Evolutionary conservation across 2,113 vertebrate genomes (phyloP), one percentile per base, ranked within the genome.

Genomic region (Drymodes brunneopygia): DNA sequence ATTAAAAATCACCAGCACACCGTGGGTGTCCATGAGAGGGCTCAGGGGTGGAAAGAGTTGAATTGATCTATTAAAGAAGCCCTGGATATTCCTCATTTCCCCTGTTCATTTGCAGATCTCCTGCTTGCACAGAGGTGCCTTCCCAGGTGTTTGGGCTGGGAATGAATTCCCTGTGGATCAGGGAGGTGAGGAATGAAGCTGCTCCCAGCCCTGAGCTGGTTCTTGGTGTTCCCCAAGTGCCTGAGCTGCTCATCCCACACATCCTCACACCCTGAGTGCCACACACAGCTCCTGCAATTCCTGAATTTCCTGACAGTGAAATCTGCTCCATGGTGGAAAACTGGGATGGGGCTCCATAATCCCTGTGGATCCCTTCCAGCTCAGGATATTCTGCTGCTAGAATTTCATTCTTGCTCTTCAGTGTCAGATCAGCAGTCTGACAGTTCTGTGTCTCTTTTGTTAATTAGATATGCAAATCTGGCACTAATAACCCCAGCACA

Each of bases 401-500:
- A 5, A 40, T 74, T 78, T 79, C 29, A 18, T 66, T 73, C 36
- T 54, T 29, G 23, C 47, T 75, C 70, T 62, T 44, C 15, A 9
- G 0, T 48, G 40, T 60, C 48, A 36, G 15, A 13, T 38, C 64
- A 84, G 48, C 51, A 75, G 40, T 74, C 61, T 64, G 61, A 51
- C 8, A 29, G 44, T 72, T 86, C 45, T 9, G 3, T 84, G 61
- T 58, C 40, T 75, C 33, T 1, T 19, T 80, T 44, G 11, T 62
- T 89, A 79, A 80, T 96, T 79, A 51, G 29, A 16, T 40, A 69
- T 75, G 61, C 38, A 87, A 73, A 81, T 87, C 86, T 77, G 77
- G 31, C 69, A 24, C 38, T 70, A 54, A 82, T 56, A 61, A 75
- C 12, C 56, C 65, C 31, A 65, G 5, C 36, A 69, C 56, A 40